These are phyloP conservation scores for Platichthys stellatus DNA, from an alignment of 2,113 vertebrate genomes.

Conservation along the genomic window DNA sequence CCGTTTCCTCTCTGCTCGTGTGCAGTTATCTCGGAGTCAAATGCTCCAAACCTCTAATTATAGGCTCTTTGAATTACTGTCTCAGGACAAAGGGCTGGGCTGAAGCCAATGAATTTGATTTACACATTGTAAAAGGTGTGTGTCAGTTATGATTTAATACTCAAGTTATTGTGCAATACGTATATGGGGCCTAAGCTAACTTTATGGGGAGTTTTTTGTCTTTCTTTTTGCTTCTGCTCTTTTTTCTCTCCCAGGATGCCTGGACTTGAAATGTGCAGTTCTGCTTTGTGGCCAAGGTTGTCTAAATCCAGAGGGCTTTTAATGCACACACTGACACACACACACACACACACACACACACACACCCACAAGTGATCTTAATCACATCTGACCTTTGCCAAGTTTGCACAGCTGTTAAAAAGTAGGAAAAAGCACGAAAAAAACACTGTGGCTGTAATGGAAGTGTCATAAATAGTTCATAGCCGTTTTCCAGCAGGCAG, in stretches of 20 bases:
- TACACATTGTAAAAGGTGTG: constrained; percentile 13
- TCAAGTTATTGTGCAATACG: not conserved
- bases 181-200: not conserved
- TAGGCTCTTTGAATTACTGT: constrained; percentile 38
- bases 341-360: constrained; percentile 13
- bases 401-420: constrained; percentile 60
- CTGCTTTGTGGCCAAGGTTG: not conserved
- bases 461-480: constrained; percentile 78
- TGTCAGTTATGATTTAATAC: constrained; percentile 9
- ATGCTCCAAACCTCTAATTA: constrained; percentile 48
- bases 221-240: no score
- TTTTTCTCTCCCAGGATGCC: not conserved
- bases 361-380: constrained; percentile 35
- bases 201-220: not conserved
- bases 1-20: constrained; percentile 37
- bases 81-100: constrained; percentile 16
- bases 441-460: constrained; percentile 65
- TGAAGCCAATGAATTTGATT: constrained; percentile 41
- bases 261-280: not conserved
- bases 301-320: constrained; percentile 16
- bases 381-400: constrained; percentile 50
- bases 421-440: constrained; percentile 41
- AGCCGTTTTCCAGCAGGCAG: constrained; percentile 56
- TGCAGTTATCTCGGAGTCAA: constrained; percentile 42
- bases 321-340: not conserved